Evolutionary conservation across 1,140 invertebrate species (phyloP), one percentile per base, ranked within the genome.

Genomic region (Pseudoatta argentina): DNA sequence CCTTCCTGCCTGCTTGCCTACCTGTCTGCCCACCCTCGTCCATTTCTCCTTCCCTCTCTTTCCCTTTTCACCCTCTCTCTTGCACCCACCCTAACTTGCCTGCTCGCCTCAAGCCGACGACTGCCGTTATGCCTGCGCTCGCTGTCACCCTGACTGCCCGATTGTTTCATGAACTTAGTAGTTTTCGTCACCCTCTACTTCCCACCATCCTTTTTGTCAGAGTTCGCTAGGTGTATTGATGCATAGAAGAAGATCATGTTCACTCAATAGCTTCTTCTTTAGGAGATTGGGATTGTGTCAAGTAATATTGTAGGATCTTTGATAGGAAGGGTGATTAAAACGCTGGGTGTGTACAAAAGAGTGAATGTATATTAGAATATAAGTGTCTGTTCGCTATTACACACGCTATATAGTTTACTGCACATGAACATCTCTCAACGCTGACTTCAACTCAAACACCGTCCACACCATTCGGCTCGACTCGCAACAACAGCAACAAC

Each of bases 1-100:
- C 77, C 79, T 91, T 83, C 86, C 63, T 89, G 82, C 81, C 24
- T 72, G 66, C 87, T 61, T 69, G 57, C 85, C 75, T 89, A 82
- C 85, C 88, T 91, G 85, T 85, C 90, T 91, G 76, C 86, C 86
- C 87, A 81, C 73, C 73, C 61, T 44, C 71, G 30, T 27, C 34
- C 55, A 55, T 30, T 53, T 48, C 55, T 59, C 34, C 51, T 53
- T 63, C 51, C 24, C 27, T 64, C 61, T 64, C 39, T 66, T 44
- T 8, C 21, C 57, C 44, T 10, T 81, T 72, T 72, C 87, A 44
- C 66, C 18, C 48, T 27, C 24, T 73, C 63, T 69, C 44, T 55
- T 34, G 44, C n/a, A 24, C 55, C 73, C 44, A 34, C 77, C 69
- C 63, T 76, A 27, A 61, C 81, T 39, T 61, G 72, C 67, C 78